Evolutionary conservation across 2,888 invertebrate species (phyloP), one percentile per base, ranked within the genome.

Genomic region (Drosophila anomalata): DNA sequence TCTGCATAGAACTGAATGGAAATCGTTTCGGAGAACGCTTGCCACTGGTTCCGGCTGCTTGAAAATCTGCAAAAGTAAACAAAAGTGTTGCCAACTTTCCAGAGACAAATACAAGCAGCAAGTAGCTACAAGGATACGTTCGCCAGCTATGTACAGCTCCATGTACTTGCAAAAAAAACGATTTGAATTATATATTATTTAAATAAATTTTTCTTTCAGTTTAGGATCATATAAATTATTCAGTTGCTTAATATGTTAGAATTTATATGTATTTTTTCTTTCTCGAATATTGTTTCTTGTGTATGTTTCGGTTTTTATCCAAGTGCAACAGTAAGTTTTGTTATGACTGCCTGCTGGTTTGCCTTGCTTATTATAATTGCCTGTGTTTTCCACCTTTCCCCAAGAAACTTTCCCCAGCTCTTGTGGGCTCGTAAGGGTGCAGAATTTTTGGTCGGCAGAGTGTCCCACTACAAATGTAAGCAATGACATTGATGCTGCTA

Each of bases 31-130:
- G 22, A 41, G 80, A 86, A 73, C 41, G 42, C 8, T 4, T 11
- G 2, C 11, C 22, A 39, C 39, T 55, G 29, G 46, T 50, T 56
- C 44, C 57, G 17, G 52, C 39, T 73, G 46, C 47, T 31, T 62
- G 61, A 14, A 87, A 87, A 82, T 79, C 86, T 79, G 79, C 77
- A 86, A 88, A 77, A 87, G 83, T 87, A 87, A 85, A 83, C 88
- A 87, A 82, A 86, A 86, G 81, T 87, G 81, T 87, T 81, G 81
- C 79, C 78, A 79, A 79, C 81, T 81, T 80, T 73, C 85, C 73
- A 75, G 62, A 68, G 73, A 85, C 82, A 82, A 84, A 85, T 78
- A 81, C 77, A 70, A 63, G 51, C 69, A 67, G 69, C 20, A n/a
- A n/a, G n/a, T n/a, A n/a, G n/a, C 52, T 36, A 48, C 51, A 62